Percentiles rank a stretch among this genome's conserved stretches.
Evolutionary conservation across 2,113 vertebrate species (phyloP).

Genomic region (Lynx canadensis): DNA sequence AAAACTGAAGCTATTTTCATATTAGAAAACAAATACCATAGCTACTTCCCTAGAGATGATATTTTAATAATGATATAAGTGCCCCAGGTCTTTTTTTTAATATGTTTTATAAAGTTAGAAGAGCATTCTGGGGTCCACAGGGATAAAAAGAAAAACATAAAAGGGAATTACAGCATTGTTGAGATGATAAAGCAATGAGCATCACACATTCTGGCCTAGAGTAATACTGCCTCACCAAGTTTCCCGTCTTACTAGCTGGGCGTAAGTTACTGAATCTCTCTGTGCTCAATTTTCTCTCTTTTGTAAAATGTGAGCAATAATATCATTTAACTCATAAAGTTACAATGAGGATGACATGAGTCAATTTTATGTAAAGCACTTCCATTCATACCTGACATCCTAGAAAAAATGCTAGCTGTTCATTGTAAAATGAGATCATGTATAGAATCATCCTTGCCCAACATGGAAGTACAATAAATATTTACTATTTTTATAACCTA

Average conservation of each 20-base stretch:
- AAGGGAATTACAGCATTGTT: not conserved
- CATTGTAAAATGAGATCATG: not conserved
- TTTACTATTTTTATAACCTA: not conserved
- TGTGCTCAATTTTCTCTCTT: not conserved
- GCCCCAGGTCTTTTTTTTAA: not conserved
- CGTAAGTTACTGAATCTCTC: not conserved
- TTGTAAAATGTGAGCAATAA: not conserved
- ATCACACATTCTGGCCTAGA: not conserved
- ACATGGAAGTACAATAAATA: not conserved
- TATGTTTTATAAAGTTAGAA: conserved; percentile 12
- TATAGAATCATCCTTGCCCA: not conserved
- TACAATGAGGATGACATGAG: not conserved
- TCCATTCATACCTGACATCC: conserved; percentile 3
- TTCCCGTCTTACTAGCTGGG: not conserved
- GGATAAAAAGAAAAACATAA: not conserved
- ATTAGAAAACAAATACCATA: conserved; percentile 46
- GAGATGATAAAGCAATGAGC: not conserved
- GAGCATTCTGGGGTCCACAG: not conserved
- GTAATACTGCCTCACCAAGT: not conserved
- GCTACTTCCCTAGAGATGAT: not conserved
- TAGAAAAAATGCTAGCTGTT: not conserved
- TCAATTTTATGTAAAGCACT: conserved; percentile 12
- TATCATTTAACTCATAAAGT: not conserved
- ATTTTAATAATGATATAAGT: conserved; percentile 45
- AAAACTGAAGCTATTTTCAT: conserved; percentile 31